Conservation (phyloP, 1,140 invertebrate species). For the Muscidifurax raptorellus region DNA sequence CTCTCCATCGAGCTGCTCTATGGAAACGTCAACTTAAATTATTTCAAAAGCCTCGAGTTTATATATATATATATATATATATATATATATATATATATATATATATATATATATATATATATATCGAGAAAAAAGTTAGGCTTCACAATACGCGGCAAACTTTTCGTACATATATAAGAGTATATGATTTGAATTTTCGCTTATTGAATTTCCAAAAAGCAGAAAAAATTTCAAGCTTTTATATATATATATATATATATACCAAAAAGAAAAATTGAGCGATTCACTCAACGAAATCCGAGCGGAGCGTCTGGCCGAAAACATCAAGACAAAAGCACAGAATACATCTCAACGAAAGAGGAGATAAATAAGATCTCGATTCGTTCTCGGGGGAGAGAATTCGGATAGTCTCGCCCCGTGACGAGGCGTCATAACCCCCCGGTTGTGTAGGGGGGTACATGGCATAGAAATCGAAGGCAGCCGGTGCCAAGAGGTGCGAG, state of each 20-base stretch:
- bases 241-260: too few species aligned
- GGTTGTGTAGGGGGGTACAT: not conserved
- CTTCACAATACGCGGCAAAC: too few species aligned
- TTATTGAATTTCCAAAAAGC: too few species aligned
- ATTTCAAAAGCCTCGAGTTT: conserved; percentile 7
- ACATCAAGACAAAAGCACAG: not conserved
- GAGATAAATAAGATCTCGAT: conserved; percentile 42
- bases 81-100: too few species aligned
- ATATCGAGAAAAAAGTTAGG: too few species aligned
- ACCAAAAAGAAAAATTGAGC: not conserved
- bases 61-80: too few species aligned
- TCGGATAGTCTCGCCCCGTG: not conserved
- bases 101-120: too few species aligned
- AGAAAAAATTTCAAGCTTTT: not conserved
- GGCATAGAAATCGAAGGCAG: not conserved
- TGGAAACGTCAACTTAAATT: conserved; percentile 12
- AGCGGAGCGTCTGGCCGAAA: not conserved
- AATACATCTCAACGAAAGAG: not conserved
- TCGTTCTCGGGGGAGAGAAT: conserved; percentile 11
- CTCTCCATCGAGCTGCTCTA: not conserved
- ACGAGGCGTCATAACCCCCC: conserved; percentile 8
- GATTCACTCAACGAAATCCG: not conserved
- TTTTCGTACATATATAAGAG: too few species aligned
- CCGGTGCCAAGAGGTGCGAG: not conserved
- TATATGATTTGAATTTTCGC: too few species aligned